Percentiles rank a stretch among this genome's conserved stretches.
Evolutionary conservation across 2,888 invertebrate genomes (phyloP).

Genomic region (Apamea epomidion): DNA sequence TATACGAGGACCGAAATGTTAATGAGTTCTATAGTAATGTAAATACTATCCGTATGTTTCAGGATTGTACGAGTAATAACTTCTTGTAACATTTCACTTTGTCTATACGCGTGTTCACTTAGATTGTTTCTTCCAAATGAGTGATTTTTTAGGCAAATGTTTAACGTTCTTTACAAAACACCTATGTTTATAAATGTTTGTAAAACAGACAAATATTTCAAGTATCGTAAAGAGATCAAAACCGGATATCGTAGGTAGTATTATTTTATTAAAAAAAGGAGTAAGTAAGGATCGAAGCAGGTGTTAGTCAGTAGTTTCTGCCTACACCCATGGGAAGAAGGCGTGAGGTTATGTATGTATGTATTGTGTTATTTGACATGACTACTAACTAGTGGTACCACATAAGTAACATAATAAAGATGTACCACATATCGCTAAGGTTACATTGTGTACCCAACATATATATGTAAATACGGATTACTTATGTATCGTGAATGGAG

Average conservation of each 20-base stretch:
- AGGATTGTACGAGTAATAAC: neutral
- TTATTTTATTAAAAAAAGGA: neutral
- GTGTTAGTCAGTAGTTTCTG: neutral
- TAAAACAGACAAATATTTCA: neutral
- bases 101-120: neutral
- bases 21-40: constrained; percentile 1
- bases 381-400: neutral
- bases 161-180: neutral
- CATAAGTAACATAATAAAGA: neutral
- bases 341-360: neutral
- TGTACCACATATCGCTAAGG: neutral
- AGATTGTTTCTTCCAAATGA: neutral
- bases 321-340: neutral
- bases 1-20: neutral
- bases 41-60: neutral
- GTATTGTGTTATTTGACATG: neutral
- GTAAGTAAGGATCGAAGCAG: neutral
- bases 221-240: neutral
- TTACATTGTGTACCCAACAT: constrained; percentile 28
- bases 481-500: constrained; percentile 14
- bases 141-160: neutral
- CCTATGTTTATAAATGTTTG: neutral
- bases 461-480: constrained; percentile 46
- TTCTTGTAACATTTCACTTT: neutral
- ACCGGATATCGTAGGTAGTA: neutral